Evolutionary conservation across 2,888 invertebrate genomes (phyloP).

Genomic region (Mimumesa dahlbomi): DNA sequence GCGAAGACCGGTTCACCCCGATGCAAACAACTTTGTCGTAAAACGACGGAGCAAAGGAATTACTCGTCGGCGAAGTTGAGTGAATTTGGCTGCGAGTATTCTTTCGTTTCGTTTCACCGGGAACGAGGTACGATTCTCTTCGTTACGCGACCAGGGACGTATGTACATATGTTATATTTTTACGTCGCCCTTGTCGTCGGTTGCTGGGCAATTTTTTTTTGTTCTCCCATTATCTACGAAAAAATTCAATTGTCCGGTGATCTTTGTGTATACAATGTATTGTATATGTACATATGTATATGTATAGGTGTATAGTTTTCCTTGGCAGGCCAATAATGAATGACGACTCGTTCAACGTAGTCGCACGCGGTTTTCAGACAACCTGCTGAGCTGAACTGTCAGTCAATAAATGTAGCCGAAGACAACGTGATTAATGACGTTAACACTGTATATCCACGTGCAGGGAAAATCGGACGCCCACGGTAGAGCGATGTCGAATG

Average conservation of each 20-base stretch:
- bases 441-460: constrained; percentile 6
- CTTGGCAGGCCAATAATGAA: constrained; percentile 2
- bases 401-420: constrained; percentile 13
- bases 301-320: too few species aligned
- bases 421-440: constrained; percentile 24
- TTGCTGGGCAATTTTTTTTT: too few species aligned
- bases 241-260: too few species aligned
- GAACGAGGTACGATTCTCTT: background rate
- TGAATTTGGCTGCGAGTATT: constrained; percentile 7
- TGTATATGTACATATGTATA: too few species aligned
- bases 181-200: too few species aligned
- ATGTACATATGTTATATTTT: too few species aligned
- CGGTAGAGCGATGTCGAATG: too few species aligned
- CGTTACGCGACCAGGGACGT: too few species aligned
- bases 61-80: background rate
- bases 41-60: constrained; percentile 13
- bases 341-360: constrained; percentile 2
- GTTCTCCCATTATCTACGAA: too few species aligned
- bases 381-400: constrained; percentile 6
- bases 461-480: too few species aligned
- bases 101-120: background rate
- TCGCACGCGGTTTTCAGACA: constrained; percentile 15
- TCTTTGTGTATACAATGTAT: too few species aligned
- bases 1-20: background rate
- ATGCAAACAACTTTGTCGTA: constrained; percentile 11